phyloP scores from a whole-genome alignment of 2,113 vertebrate genomes.

The Lasiurus borealis region DNA sequence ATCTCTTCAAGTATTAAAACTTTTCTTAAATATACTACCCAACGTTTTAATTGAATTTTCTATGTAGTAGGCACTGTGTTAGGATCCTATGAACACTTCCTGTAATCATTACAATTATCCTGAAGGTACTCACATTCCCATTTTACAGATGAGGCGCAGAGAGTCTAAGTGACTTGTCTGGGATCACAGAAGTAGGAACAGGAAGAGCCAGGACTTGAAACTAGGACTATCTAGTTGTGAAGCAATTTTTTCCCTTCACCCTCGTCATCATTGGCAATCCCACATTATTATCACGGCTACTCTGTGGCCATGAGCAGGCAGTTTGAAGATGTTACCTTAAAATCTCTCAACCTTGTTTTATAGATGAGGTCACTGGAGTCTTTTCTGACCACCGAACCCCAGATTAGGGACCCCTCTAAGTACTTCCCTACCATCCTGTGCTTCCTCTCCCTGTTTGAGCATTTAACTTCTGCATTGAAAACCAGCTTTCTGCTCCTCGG shows the following conservation, averaged over 20 bases:
- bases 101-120: neutral
- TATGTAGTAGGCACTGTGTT: neutral
- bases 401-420: no score
- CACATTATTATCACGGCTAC: neutral
- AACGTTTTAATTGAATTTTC: neutral
- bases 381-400: neutral
- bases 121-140: neutral
- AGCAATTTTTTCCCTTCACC: neutral
- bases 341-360: neutral
- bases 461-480: neutral
- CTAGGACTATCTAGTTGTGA: neutral
- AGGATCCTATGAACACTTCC: neutral
- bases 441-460: neutral
- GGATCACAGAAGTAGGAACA: conserved; percentile 6
- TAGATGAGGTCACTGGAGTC: neutral
- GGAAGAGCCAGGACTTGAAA: neutral
- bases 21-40: neutral
- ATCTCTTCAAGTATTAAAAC: neutral
- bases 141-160: neutral
- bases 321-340: neutral
- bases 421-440: neutral
- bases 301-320: neutral
- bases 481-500: neutral
- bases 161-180: neutral
- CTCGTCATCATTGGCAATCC: neutral